Evolutionary conservation across 1,140 invertebrate genomes (phyloP).

Genomic region (Aphaenogaster ashmeadi): DNA sequence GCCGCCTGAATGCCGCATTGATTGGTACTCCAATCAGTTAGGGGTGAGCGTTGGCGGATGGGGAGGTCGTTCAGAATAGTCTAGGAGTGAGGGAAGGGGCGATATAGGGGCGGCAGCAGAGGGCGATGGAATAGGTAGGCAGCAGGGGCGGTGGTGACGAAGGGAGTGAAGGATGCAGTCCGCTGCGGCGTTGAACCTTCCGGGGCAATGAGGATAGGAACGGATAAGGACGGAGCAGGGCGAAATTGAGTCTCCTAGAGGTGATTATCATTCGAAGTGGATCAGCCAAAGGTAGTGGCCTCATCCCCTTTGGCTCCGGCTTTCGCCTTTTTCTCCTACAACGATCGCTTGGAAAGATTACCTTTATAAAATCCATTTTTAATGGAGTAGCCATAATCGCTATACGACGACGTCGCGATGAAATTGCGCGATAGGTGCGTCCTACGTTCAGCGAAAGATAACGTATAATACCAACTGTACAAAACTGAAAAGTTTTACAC

Average conservation of each 20-base stretch:
- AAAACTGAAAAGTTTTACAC: conserved; percentile 47
- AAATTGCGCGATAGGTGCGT: conserved; percentile 51
- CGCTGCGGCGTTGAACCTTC: conserved; percentile 79
- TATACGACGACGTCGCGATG: conserved; percentile 58
- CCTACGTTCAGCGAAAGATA: conserved; percentile 32
- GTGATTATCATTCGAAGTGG: conserved; percentile 85
- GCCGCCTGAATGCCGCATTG: conserved; percentile 86
- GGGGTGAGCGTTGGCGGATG: conserved; percentile 78
- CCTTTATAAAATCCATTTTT: conserved; percentile 81
- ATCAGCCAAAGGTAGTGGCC: conserved; percentile 76
- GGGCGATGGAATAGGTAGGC: conserved; percentile 36
- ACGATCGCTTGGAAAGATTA: conserved; percentile 78
- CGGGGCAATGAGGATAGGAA: conserved; percentile 66
- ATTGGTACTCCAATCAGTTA: conserved; percentile 87
- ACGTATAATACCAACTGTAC: conserved; percentile 19
- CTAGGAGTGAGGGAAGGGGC: conserved; percentile 27
- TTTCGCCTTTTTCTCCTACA: conserved; percentile 67
- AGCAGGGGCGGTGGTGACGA: conserved; percentile 66
- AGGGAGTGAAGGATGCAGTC: conserved; percentile 74
- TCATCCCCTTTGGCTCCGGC: conserved; percentile 68
- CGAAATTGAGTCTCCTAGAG: conserved; percentile 82
- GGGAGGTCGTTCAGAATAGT: conserved; percentile 71
- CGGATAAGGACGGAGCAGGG: conserved; percentile 37
- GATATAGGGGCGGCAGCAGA: background rate
- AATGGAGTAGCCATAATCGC: conserved; percentile 75